phyloP scores from a whole-genome alignment of 2,113 vertebrate genomes.

The Lamprologus speciosus region DNA sequence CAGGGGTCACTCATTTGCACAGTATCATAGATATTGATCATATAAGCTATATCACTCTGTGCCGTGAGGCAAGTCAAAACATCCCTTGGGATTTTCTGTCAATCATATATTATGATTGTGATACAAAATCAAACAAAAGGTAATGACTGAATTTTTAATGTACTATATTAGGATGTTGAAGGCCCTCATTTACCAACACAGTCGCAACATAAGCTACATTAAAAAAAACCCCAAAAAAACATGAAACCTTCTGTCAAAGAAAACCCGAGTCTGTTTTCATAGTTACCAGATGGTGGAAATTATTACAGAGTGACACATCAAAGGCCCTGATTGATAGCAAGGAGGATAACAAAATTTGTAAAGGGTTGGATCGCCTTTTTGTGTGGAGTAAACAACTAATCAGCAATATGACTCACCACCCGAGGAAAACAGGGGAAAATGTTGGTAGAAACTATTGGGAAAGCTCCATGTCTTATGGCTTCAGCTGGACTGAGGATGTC shows the following conservation, averaged over 20 bases:
- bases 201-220: background rate
- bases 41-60: background rate
- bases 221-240: rapidly evolving
- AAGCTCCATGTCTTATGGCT: background rate
- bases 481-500: background rate
- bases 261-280: background rate
- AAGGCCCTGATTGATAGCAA: background rate
- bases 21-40: background rate
- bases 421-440: background rate
- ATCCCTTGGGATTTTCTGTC: background rate
- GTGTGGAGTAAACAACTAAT: background rate
- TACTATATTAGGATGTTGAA: background rate
- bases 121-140: background rate
- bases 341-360: background rate
- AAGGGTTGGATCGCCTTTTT: background rate
- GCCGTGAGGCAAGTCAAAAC: background rate
- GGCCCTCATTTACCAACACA: background rate
- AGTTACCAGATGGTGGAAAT: background rate
- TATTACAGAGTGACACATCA: background rate
- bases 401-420: background rate
- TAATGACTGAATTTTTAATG: background rate
- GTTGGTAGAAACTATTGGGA: background rate
- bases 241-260: background rate
- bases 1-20: background rate
- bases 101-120: background rate